Conservation (phyloP, 2,888 invertebrate genomes). For the Syrista parreyssii region DNA sequence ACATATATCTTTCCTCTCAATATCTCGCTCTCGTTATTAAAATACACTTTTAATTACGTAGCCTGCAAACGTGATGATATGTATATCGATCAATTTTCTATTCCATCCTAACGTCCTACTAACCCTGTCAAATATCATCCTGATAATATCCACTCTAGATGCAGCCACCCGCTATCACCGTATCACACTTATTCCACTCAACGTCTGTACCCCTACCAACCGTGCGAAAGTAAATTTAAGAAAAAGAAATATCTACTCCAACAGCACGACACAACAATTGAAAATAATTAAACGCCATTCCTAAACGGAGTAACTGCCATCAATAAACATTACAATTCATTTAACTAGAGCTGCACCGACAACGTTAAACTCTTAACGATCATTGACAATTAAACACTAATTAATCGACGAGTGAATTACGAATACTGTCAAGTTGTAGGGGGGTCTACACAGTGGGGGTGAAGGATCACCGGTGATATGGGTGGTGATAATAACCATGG, state of each 20-base stretch:
- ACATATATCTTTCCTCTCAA: conserved; percentile 4
- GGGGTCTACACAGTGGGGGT: not conserved
- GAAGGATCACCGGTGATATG: not conserved
- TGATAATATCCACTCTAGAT: not conserved
- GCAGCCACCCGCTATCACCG: not conserved
- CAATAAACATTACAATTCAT: not conserved
- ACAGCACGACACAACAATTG: not conserved
- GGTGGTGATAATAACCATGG: not conserved
- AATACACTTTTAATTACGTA: conserved; percentile 15
- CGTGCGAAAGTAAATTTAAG: not conserved
- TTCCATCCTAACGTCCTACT: not conserved
- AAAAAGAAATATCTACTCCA: not conserved
- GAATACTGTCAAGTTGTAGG: not conserved
- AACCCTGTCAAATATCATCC: not conserved
- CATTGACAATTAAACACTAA: not conserved
- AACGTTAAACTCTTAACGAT: not conserved
- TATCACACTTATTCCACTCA: too few relatives aligned
- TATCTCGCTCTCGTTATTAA: conserved; percentile 12
- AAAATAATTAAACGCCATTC: not conserved
- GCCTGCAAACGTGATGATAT: conserved; percentile 40
- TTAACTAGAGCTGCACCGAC: not conserved
- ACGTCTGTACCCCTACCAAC: too few relatives aligned
- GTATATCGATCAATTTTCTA: conserved; percentile 1
- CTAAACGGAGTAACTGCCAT: not conserved
- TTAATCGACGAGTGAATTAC: not conserved